Percentiles rank a stretch among this genome's conserved stretches.
These are phyloP conservation scores for Morpho helenor DNA, from an alignment of 2,888 invertebrate genomes.

Conservation along the genomic window DNA sequence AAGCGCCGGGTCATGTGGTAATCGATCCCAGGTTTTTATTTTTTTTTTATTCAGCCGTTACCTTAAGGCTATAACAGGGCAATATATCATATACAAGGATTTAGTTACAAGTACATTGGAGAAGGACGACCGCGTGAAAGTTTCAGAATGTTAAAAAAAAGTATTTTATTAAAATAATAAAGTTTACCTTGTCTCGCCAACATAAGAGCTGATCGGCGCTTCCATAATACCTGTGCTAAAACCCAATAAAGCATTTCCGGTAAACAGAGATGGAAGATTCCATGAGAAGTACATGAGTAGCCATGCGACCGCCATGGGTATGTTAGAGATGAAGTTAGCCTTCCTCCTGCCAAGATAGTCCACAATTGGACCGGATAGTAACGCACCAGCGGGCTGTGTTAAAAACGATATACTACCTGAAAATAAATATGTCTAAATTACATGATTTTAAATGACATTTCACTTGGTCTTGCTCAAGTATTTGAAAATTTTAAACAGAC, in stretches of 20 bases:
- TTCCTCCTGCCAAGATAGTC: constrained; percentile 77
- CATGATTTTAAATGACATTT: not conserved
- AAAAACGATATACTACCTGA: constrained; percentile 76
- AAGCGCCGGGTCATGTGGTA: no score
- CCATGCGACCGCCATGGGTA: constrained; percentile 78
- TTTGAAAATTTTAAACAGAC: no score
- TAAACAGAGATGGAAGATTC: constrained; percentile 63
- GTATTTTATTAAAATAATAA: not conserved
- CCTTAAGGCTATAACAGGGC: no score
- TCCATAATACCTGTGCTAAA: constrained; percentile 80
- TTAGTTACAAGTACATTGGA: no score
- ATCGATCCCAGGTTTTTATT: no score
- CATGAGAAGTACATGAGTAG: constrained; percentile 70
- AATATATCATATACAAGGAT: no score
- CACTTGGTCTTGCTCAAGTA: no score
- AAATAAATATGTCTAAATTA: constrained; percentile 25
- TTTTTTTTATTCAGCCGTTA: no score
- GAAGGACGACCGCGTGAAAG: no score
- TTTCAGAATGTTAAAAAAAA: no score
- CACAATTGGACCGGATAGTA: constrained; percentile 74
- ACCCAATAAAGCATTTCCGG: constrained; percentile 72
- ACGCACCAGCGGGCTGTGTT: constrained; percentile 77
- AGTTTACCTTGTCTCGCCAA: constrained; percentile 75
- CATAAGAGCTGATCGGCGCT: constrained; percentile 78
- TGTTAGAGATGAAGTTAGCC: constrained; percentile 74